Conservation (phyloP, 2,797 vertebrate species). For the Lutjanus argentimaculatus region DNA sequence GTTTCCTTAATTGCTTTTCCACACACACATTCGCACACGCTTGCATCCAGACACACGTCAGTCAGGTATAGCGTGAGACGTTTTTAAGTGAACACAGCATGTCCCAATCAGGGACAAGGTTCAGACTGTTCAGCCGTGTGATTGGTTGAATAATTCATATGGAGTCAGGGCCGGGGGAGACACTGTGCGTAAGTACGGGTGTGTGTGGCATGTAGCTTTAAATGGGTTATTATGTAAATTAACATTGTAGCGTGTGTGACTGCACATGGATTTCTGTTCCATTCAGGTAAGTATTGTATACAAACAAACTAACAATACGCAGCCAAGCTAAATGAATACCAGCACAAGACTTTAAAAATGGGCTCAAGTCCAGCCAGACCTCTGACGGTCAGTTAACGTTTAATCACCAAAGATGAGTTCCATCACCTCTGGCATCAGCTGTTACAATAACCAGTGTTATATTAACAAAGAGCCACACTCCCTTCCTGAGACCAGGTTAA, state of each 20-base stretch:
- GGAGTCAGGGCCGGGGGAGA: constrained; percentile 51
- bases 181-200: constrained; percentile 42
- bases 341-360: not conserved
- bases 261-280: constrained; percentile 29
- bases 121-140: constrained; percentile 78
- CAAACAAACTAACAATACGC: not conserved
- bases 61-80: constrained; percentile 73
- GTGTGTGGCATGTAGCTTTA: constrained; percentile 42
- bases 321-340: constrained; percentile 18
- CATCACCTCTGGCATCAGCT: constrained; percentile 26
- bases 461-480: constrained; percentile 53
- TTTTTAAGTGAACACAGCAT: constrained; percentile 71
- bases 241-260: constrained; percentile 44
- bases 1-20: constrained; percentile 35
- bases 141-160: constrained; percentile 85
- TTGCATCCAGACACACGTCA: constrained; percentile 44
- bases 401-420: constrained; percentile 30
- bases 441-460: constrained; percentile 19
- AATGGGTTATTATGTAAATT: constrained; percentile 71
- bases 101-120: constrained; percentile 74
- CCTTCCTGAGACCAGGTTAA: constrained; percentile 10
- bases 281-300: constrained; percentile 8
- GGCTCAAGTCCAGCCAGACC: constrained; percentile 3
- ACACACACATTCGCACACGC: constrained; percentile 37
- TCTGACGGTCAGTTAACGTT: constrained; percentile 53